Base-by-base conservation (phyloP, 2,113 vertebrate species). In the Psittacara wagleri region DNA sequence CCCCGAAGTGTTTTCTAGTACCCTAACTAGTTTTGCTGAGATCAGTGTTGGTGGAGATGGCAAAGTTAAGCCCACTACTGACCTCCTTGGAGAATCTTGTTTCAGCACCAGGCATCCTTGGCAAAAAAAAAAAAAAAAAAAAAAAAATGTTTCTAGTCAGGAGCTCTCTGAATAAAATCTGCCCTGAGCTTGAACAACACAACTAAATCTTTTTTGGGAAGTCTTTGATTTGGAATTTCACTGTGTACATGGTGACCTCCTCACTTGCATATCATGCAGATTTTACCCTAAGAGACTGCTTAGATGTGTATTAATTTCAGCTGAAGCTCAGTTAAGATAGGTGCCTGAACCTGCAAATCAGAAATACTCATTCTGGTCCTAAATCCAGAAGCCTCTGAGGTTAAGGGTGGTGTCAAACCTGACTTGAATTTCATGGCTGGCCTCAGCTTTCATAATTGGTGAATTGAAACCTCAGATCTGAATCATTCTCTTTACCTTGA, bases 391-490 rank as follows among this genome's bases (percentile, higher is more conserved):
- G 28, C 11, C 33, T 91, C 41, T 79, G 64, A 52, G 52, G 52
- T 51, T 92, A 57, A 76, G 52, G 57, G 28, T 19, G 11, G 7
- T 69, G 44, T 93, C 35, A 78, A 75, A 0, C 48, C 31, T 78
- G 31, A 88, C 52, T 96, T 84, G 62, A 84, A 86, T 82, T 94
- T 93, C 62, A 49, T 76, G 57, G 62, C 83, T 91, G 59, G 23
- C 57, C 66, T 95, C 43, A 57, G 35, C 69, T 87, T 92, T 41
- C 73, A 33, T 81, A 92, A 87, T 22, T 75, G 69, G 69, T 16
- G 59, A 91, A 76, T 25, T 87, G 67, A 93, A 95, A 95, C 63
- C 62, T 96, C 86, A 81, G 86, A 85, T 84, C 62, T 95, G 86
- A 92, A 84, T 96, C 49, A 48, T 79, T 77, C 91, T 44, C 76